A percentile compares a stretch with the other conserved stretches of the same genome.
These are phyloP conservation scores for Ispidina picta DNA, from an alignment of 2,797 vertebrate genomes.

Conservation along the genomic window DNA sequence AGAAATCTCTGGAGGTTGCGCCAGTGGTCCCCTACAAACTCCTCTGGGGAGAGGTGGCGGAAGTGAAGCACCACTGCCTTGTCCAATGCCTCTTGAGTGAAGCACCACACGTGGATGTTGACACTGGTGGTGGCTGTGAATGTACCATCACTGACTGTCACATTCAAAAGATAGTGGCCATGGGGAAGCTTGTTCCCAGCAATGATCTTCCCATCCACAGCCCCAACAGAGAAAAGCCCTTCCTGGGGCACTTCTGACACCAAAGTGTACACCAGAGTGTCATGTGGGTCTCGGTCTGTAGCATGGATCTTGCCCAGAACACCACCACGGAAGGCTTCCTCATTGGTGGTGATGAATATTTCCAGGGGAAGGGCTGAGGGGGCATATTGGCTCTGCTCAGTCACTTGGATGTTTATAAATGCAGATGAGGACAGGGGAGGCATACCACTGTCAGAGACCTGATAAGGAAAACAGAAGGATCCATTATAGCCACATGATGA, in stretches of 20 bases:
- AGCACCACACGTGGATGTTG: slow-evolving; percentile 86
- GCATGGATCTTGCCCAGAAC: slow-evolving; percentile 92
- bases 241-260: slow-evolving; percentile 67
- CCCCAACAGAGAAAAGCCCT: slow-evolving; percentile 84
- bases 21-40: slow-evolving; percentile 94
- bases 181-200: slow-evolving; percentile 81
- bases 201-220: slow-evolving; percentile 87
- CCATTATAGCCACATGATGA: background rate
- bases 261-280: slow-evolving; percentile 85
- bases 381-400: slow-evolving; percentile 88
- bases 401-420: slow-evolving; percentile 87
- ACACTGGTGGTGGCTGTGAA: slow-evolving; percentile 82
- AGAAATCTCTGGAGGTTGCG: slow-evolving; percentile 89
- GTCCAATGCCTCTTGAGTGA: slow-evolving; percentile 80
- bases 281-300: slow-evolving; percentile 91
- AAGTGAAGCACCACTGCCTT: slow-evolving; percentile 86
- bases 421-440: slow-evolving; percentile 93
- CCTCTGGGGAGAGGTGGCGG: slow-evolving; percentile 84
- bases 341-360: slow-evolving; percentile 88
- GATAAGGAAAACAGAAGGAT: background rate
- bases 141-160: slow-evolving; percentile 91
- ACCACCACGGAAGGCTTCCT: slow-evolving; percentile 82
- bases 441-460: slow-evolving; percentile 92
- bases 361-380: slow-evolving; percentile 90
- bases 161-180: slow-evolving; percentile 87